Percentiles rank a stretch among this genome's conserved stretches.
Conservation (phyloP, 2,113 vertebrate species). For the Canis aureus region DNA sequence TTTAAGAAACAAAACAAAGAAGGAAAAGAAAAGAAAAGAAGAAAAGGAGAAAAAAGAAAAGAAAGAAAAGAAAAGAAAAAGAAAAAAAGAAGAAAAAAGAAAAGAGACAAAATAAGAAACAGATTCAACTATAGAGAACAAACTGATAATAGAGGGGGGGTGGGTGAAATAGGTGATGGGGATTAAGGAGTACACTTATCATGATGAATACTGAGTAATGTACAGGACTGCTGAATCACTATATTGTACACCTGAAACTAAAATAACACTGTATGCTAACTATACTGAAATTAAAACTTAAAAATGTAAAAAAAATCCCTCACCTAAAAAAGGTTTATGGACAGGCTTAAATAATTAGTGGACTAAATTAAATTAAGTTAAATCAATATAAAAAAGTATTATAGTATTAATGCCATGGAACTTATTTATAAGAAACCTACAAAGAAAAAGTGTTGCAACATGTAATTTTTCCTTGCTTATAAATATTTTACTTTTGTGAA, state of each 20-base stretch:
- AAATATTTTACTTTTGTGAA: slow-evolving; percentile 58
- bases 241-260: neutral
- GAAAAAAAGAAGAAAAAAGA: neutral
- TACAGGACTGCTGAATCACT: neutral
- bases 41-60: neutral
- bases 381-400: slow-evolving; percentile 23
- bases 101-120: neutral
- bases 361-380: slow-evolving; percentile 44
- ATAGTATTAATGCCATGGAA: neutral
- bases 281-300: neutral
- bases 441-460: neutral
- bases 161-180: neutral
- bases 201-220: neutral
- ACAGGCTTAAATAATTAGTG: neutral
- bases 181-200: neutral
- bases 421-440: slow-evolving; percentile 23
- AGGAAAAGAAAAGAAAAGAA: neutral
- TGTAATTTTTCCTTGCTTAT: slow-evolving; percentile 2
- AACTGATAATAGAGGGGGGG: neutral
- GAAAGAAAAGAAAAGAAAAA: neutral
- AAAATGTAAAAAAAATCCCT: neutral
- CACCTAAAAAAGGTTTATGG: neutral
- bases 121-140: neutral
- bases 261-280: neutral
- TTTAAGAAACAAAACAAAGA: neutral